phyloP scores from a whole-genome alignment of 1,140 invertebrate species.

The Hormaphis cornu region DNA sequence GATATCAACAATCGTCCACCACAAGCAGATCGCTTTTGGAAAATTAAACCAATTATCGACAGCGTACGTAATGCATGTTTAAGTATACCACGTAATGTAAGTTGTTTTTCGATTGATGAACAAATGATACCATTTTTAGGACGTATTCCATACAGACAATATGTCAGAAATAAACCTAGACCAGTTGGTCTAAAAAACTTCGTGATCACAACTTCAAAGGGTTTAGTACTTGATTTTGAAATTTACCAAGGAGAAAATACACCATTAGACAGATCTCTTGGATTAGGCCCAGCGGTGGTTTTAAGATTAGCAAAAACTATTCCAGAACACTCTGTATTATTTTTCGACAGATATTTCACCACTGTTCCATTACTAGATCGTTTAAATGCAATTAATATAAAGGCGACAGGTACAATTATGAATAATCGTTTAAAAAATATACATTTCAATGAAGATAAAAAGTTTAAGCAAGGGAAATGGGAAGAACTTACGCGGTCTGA shows the following conservation, averaged over 20 bases:
- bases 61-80: slow-evolving; percentile 39
- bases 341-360: slow-evolving; percentile 11
- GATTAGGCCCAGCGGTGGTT: neutral
- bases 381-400: neutral
- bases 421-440: neutral
- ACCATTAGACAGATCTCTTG: neutral
- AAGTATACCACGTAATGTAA: slow-evolving; percentile 38
- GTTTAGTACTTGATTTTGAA: slow-evolving; percentile 43
- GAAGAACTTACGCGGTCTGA: slow-evolving; percentile 33
- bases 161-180: slow-evolving; percentile 40
- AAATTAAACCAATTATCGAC: slow-evolving; percentile 40
- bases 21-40: slow-evolving; percentile 38
- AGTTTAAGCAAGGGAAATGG: slow-evolving; percentile 40
- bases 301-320: slow-evolving; percentile 4
- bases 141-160: slow-evolving; percentile 38
- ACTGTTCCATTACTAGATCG: neutral
- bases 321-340: neutral
- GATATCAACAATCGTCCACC: slow-evolving; percentile 37
- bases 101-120: slow-evolving; percentile 41
- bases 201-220: slow-evolving; percentile 39
- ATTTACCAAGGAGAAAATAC: slow-evolving; percentile 37
- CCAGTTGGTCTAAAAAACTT: slow-evolving; percentile 43
- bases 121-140: slow-evolving; percentile 45
- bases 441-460: neutral
- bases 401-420: neutral